Base-by-base conservation (phyloP, 92 coral and sea anemone genomes). In the Epizoanthus illoricatus region DNA sequence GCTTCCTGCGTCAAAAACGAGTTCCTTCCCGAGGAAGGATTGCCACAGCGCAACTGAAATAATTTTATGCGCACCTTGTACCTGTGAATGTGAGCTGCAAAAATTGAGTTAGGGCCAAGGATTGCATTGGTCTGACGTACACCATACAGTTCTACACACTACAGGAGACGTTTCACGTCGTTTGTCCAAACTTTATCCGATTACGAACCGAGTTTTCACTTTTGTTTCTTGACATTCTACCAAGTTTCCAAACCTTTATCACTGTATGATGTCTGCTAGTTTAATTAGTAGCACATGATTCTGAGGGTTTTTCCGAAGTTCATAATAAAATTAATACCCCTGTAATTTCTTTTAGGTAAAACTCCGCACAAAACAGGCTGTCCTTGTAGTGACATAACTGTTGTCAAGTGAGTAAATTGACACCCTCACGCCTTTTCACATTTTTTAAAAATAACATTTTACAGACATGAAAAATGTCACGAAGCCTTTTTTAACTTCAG, bases 281-380 rank as follows among this genome's bases (percentile, higher is more conserved):
- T 21, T 78, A 78, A 78, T 78, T 78, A 43, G 49, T 62, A 24
- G 45, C 82, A 78, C 61, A 52, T 78, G 71, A 73, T 23, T 20
- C 49, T 63, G 47, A 24, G 71, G 82, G 43, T 63, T 39, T 43
- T 60, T 59, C 81, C 71, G 71, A 78, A 78, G 71, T 62, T 78
- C 71, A 1, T 58, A 43, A 21, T 36, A 43, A 59, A 78, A 69
- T 78, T 64, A 13, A 57, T 78, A 71, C 71, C 82, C 65, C 45
- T 36, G 36, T 63, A 63, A 64, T 45, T 78, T 78, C 69, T 49
- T 78, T 42, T 41, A 43, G 24, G 13, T 62, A 12, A 62, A 60
- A 49, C 9, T 18, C 19, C 6, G 49, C 17, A 71, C 76, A 42
- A 71, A 63, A 12, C 6, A 39, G 43, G 21, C 36, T 62, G 19